phyloP scores from a whole-genome alignment of 1,140 invertebrate species.

The Solenopsis invicta region DNA sequence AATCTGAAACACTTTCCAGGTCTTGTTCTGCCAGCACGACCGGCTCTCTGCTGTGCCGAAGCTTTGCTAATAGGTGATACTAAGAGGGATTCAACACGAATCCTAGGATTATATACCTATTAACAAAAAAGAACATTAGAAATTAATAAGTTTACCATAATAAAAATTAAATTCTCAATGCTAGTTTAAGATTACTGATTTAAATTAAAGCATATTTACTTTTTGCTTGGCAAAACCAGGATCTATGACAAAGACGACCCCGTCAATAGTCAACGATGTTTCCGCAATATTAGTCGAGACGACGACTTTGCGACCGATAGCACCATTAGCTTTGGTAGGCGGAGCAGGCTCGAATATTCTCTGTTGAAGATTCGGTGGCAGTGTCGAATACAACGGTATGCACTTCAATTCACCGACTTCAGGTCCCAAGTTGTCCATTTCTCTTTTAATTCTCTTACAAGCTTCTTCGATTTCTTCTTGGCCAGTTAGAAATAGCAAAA shows the following conservation, averaged over 20 bases:
- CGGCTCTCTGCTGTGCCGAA: slow-evolving; percentile 99
- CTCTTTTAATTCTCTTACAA: slow-evolving; percentile 98
- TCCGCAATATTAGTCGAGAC: slow-evolving; percentile 99
- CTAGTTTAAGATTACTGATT: not conserved
- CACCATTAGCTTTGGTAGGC: slow-evolving; percentile 96
- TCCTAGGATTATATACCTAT: slow-evolving; percentile 97
- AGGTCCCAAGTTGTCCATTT: slow-evolving; percentile 98
- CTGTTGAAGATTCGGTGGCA: slow-evolving; percentile 99
- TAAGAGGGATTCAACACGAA: slow-evolving; percentile 98
- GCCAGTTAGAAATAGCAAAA: slow-evolving; percentile 98
- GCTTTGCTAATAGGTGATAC: slow-evolving; percentile 99
- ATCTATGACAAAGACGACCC: slow-evolving; percentile 99
- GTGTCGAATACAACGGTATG: slow-evolving; percentile 99
- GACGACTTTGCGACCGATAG: slow-evolving; percentile 98
- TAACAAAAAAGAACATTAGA: slow-evolving; percentile 50
- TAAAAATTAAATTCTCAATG: not conserved
- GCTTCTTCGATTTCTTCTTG: slow-evolving; percentile 99
- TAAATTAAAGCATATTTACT: slow-evolving; percentile 84
- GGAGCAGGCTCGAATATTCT: slow-evolving; percentile 98
- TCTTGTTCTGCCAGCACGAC: slow-evolving; percentile 97
- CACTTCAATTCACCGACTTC: slow-evolving; percentile 99
- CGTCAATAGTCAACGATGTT: slow-evolving; percentile 99
- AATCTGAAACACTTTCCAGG: slow-evolving; percentile 99
- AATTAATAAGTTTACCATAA: slow-evolving; percentile 44
- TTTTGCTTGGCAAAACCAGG: slow-evolving; percentile 99